Evolutionary conservation across 37 sponge, comb jelly and placozoan genomes (phyloP), one percentile per base, ranked within the genome.

Genomic region (Halichondria panicea): DNA sequence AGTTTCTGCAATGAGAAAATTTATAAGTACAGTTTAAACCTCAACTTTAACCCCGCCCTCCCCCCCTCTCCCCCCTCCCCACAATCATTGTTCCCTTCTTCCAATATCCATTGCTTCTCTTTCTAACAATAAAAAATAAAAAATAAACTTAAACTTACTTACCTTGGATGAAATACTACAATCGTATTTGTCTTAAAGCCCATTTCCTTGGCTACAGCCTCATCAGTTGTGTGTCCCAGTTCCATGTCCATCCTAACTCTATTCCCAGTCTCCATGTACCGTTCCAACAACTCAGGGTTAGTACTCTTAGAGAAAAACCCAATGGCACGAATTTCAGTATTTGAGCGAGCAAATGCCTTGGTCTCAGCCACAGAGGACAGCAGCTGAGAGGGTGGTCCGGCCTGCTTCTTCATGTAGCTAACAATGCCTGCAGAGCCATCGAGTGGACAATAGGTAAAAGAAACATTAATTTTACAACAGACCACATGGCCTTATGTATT

Each of bases 391-490:
- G 84, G 82, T 36, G 92, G 92, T 41, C 84, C 92, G 32, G 80
- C 75, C 52, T 91, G 88, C 30, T 55, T 65, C 77, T 66, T 27
- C 92, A 91, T 91, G 75, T 83, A 91, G 28, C 42, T 32, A 28
- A 91, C 76, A 35, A 91, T 91, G 0, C 88, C 92, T 79, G 62
- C 21, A 43, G 48, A n/a, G n/a, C n/a, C n/a, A n/a, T n/a, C n/a
- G n/a, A n/a, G n/a, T n/a, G n/a, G n/a, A n/a, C n/a, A n/a, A n/a
- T n/a, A n/a, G n/a, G n/a, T n/a, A n/a, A n/a, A n/a, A n/a, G n/a
- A n/a, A n/a, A n/a, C n/a, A n/a, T n/a, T n/a, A n/a, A n/a, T n/a
- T n/a, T n/a, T n/a, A n/a, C n/a, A n/a, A n/a, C n/a, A n/a, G n/a
- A n/a, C n/a, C n/a, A n/a, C n/a, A n/a, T n/a, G n/a, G n/a, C n/a